Evolutionary conservation across 2,888 invertebrate genomes (phyloP), one percentile per base, ranked within the genome.

Genomic region (Acholoe squamosa): DNA sequence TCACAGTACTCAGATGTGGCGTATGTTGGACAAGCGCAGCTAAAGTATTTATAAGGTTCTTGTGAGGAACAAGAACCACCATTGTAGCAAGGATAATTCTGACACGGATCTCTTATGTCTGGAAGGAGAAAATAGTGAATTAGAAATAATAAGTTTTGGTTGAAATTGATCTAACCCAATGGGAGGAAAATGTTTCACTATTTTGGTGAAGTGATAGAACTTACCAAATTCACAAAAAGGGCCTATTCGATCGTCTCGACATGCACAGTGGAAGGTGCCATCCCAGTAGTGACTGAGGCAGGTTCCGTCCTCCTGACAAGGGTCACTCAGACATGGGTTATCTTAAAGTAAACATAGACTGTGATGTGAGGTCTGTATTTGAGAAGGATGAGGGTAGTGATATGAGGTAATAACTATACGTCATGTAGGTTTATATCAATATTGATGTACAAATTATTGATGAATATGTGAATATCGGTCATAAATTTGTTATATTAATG

Each of bases 281-380:
- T 84, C 84, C 84, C 51, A 34, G 25, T 84, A 34, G 43, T 84
- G 84, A 16, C 43, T 34, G 19, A 88, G 52, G 31, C 88, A 88
- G 52, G 52, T 56, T 0, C 88, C 88, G 12, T 88, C 54, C 10
- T 25, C 52, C 56, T 88, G 54, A n/a, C 88, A 88, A 0, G 88
- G 88, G 31, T 88, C 88, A 31, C 88, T 88, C 16, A 88, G 28
- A 88, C 88, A 88, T 0, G 88, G 88, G 28, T 88, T 88, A 16
- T 34, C 88, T 88, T 7, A 77, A 77, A 77, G 77, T 16, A 19
- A 61, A 61, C 61, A 61, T n/a, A 14, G n/a, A 61, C n/a, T n/a
- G n/a, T n/a, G n/a, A n/a, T n/a, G n/a, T n/a, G n/a, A n/a, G n/a
- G n/a, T n/a, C n/a, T n/a, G n/a, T n/a, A n/a, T n/a, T n/a, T n/a